phyloP scores from a whole-genome alignment of 1,140 invertebrate genomes.

The Cheumatopsyche charites region DNA sequence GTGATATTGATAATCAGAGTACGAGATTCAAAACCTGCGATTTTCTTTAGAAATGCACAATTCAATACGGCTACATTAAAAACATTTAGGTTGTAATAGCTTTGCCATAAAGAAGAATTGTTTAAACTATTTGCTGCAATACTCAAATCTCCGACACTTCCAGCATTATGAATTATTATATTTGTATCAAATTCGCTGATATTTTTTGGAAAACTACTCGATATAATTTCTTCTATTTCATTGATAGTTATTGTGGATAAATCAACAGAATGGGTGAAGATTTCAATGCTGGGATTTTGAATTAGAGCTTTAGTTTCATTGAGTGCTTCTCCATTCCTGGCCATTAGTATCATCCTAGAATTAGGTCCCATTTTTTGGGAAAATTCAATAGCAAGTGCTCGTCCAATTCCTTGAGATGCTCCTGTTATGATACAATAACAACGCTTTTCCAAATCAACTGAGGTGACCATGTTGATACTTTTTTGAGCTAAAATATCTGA shows the following conservation, averaged over 20 bases:
- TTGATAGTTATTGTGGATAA: conserved; percentile 60
- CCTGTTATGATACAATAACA: conserved; percentile 77
- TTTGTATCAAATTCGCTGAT: conserved; percentile 67
- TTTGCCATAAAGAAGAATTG: conserved; percentile 65
- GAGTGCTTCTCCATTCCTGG: conserved; percentile 71
- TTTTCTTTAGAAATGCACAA: conserved; percentile 74
- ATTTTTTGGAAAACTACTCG: conserved; percentile 54
- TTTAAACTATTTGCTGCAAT: conserved; percentile 66
- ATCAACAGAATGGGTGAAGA: conserved; percentile 64
- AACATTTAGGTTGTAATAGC: conserved; percentile 81
- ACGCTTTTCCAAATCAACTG: conserved; percentile 58
- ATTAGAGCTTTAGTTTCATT: conserved; percentile 67
- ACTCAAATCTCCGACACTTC: conserved; percentile 77
- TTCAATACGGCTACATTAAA: conserved; percentile 80
- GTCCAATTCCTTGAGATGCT: conserved; percentile 87
- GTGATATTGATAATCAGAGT: conserved; percentile 84
- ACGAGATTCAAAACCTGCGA: conserved; percentile 61
- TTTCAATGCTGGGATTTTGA: conserved; percentile 60
- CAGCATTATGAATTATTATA: conserved; percentile 90
- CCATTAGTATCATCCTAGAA: conserved; percentile 78
- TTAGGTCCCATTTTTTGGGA: conserved; percentile 65
- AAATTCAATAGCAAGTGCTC: conserved; percentile 74
- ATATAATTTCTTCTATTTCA: conserved; percentile 60
- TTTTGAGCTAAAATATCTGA: background rate
- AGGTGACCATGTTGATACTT: conserved; percentile 37